Conservation (phyloP, 1,140 invertebrate species). For the Nomia melanderi region DNA sequence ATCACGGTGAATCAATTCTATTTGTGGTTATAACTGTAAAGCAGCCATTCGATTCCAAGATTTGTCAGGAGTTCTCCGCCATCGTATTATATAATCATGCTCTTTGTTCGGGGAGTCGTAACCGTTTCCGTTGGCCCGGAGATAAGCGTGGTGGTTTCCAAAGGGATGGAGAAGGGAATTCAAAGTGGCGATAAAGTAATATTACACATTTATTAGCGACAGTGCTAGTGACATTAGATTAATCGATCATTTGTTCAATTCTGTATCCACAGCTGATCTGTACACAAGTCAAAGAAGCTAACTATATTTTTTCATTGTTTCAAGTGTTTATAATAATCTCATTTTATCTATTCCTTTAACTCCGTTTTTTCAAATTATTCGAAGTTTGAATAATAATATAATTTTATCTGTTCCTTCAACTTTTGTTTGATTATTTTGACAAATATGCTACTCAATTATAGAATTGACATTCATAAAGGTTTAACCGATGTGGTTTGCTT, state of each 20-base stretch:
- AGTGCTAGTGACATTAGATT: neutral
- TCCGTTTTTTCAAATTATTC: no score
- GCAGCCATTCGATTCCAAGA: constrained; percentile 30
- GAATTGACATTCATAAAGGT: no score
- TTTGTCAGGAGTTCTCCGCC: constrained; percentile 44
- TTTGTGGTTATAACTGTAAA: constrained; percentile 24
- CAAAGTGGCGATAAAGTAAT: neutral
- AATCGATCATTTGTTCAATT: neutral
- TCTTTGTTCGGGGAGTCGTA: constrained; percentile 9
- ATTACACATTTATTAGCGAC: neutral
- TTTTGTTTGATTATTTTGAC: no score
- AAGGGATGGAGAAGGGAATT: neutral
- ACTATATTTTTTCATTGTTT: neutral
- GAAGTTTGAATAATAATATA: no score
- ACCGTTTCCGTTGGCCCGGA: neutral
- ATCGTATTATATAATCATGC: constrained; percentile 47
- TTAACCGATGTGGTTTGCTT: no score
- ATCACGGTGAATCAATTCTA: constrained; percentile 61
- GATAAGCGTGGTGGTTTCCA: neutral
- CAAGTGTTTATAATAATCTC: neutral
- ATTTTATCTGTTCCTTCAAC: no score
- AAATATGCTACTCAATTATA: no score
- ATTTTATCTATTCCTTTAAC: no score
- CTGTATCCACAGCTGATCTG: neutral
- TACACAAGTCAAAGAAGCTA: neutral